phyloP scores from a whole-genome alignment of 2,888 invertebrate species.

The Drosophila multiciliata region DNA sequence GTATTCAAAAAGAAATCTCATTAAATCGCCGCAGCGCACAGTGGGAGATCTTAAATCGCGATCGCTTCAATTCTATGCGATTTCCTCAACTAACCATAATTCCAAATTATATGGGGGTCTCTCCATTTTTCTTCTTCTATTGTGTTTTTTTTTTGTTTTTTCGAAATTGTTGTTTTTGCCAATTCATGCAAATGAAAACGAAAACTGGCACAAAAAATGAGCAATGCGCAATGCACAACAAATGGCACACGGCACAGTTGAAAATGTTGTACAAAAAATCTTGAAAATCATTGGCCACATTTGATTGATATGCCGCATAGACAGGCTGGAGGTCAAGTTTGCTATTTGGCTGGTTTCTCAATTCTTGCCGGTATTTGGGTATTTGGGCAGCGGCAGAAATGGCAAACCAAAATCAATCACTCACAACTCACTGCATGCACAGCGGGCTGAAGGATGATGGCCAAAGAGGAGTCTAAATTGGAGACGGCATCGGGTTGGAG shows the following conservation, averaged over 20 bases:
- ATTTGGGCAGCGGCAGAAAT: conserved; percentile 42
- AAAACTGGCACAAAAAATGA: conserved; percentile 62
- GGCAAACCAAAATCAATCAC: conserved; percentile 67
- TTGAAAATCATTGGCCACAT: conserved; percentile 64
- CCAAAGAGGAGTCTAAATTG: not conserved
- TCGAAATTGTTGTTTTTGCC: conserved; percentile 37
- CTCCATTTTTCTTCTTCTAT: not conserved
- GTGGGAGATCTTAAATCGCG: conserved; percentile 62
- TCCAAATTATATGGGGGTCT: conserved; percentile 48
- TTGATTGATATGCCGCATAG: conserved; percentile 75
- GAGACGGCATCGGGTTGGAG: not conserved
- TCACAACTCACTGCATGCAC: conserved; percentile 57
- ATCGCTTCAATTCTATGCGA: conserved; percentile 47
- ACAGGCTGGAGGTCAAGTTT: conserved; percentile 73
- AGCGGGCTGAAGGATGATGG: conserved; percentile 18
- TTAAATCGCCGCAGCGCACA: conserved; percentile 69
- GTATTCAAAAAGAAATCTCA: conserved; percentile 61
- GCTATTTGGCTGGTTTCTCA: conserved; percentile 24
- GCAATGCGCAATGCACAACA: conserved; percentile 33
- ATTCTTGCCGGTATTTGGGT: conserved; percentile 21
- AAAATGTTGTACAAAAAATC: conserved; percentile 48
- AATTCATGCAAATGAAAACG: conserved; percentile 79
- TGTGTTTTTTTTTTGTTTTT: not conserved
- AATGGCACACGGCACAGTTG: conserved; percentile 45
- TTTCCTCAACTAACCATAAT: conserved; percentile 48